phyloP scores from a whole-genome alignment of 2,113 vertebrate genomes.

The Phodopus roborovskii region DNA sequence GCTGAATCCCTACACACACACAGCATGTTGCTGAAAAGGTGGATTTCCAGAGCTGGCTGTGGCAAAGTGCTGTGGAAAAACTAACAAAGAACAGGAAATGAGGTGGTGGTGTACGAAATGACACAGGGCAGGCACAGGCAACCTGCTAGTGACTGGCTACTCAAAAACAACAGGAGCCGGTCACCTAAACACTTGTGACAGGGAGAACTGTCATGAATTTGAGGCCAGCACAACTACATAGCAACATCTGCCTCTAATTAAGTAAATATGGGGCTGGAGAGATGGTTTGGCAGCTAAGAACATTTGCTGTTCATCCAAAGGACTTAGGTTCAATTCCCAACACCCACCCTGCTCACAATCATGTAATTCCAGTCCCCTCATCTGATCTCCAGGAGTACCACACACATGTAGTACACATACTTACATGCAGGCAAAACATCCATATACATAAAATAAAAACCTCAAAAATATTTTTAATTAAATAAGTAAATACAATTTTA shows the following conservation, averaged over 20 bases:
- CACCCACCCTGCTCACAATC: background rate
- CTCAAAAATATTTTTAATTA: background rate
- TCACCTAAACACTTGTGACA: too few species aligned
- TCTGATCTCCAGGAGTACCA: background rate
- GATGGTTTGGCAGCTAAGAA: background rate
- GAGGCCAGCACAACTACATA: background rate
- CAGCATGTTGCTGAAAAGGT: background rate
- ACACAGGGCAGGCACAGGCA: background rate
- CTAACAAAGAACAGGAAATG: slow-evolving; percentile 15
- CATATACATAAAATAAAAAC: background rate
- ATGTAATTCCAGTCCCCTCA: background rate
- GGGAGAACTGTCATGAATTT: background rate
- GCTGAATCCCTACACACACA: background rate
- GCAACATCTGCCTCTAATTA: background rate
- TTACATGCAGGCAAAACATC: background rate
- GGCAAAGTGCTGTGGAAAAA: slow-evolving; percentile 51
- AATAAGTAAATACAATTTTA: background rate
- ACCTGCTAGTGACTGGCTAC: background rate
- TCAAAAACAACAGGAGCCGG: slow-evolving; percentile 22
- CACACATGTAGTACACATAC: background rate
- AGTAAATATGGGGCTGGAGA: background rate
- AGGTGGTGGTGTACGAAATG: background rate
- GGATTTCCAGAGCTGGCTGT: background rate
- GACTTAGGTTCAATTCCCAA: background rate
- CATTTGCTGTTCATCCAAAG: background rate